Base-by-base conservation (phyloP, 2,113 vertebrate species). In the Hypanus sabinus region DNA sequence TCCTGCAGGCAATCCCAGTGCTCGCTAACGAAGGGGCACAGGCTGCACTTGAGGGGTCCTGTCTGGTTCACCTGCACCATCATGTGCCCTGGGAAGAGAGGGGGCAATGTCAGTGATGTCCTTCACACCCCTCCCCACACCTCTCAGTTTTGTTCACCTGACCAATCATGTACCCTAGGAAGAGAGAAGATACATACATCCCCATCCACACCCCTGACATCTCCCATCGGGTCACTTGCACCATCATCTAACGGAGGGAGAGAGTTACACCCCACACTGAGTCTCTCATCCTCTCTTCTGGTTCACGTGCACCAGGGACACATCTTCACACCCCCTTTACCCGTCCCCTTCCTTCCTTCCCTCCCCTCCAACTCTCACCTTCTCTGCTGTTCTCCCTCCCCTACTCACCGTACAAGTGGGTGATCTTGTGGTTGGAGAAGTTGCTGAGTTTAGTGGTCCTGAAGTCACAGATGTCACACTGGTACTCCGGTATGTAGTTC, bases 1-100 rank as follows among this genome's bases (percentile, higher is more conserved):
- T 88, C 85, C 85, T 88, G 85, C 57, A 88, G 57, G 14, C 85
- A 62, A 27, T 88, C 85, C 85, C 85, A 88, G 55, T 88, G 85
- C 5, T 88, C 85, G 7, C 24, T 88, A 0, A 88, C 85, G n/a
- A 88, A 88, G 1, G 85, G 27, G 12, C 85, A 88, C 0, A 88
- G 85, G 24, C 85, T 88, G 57, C 85, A 88, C 27, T 62, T n/a
- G 55, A 88, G 4, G 9, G 85, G 85, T 0, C 85, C 55, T 0
- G 57, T 62, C 46, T 88, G 85, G 27, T 62, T 88, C 10, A 88
- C 57, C 0, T 88, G 85, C 2, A 88, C 85, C 85, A 88, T 62
- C 85, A 88, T 88, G 2, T 88, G 62, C 0, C 85, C 85, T 88
- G 85, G 76, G n/a, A 30, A 36, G 76, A 79, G 76, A 79, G 76